Base-by-base conservation (phyloP, 2,888 invertebrate species). In the Chloroclysta siterata region DNA sequence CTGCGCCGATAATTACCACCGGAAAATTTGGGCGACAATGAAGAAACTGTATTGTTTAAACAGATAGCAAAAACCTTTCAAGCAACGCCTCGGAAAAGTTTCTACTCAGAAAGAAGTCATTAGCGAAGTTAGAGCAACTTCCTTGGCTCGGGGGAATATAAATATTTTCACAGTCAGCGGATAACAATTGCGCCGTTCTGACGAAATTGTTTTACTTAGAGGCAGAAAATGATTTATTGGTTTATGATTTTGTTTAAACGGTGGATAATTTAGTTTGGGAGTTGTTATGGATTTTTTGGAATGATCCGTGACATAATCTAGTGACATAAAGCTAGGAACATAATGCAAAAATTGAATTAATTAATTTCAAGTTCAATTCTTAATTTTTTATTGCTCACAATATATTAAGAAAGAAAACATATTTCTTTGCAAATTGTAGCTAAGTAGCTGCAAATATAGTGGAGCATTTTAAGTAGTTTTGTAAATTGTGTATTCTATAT, bases 51-150 rank as follows among this genome's bases (percentile, higher is more conserved):
- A 84, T 88, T 88, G 85, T 88, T 84, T 85, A 82, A 86, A 84
- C 77, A 84, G 84, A 86, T 84, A 87, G 83, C 81, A 81, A 82
- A 80, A 85, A 84, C 83, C 83, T 83, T 83, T 81, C 80, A 78
- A 86, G 83, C 80, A 77, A 80, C 83, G 80, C 74, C 76, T 54
- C 76, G 78, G 78, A 75, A 79, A 89, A 89, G 85, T 90, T 86
- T 76, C 76, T 74, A 81, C 81, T 84, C 83, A 81, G 84, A 90
- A 90, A 90, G 87, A 88, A 89, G 89, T 90, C 89, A 89, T 90
- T 91, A 91, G 85, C 79, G 69, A 86, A 90, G 84, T 89, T 89
- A 77, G 72, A 77, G 76, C 76, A 79, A 89, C 80, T 88, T 85
- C 80, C 77, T 76, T 75, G 78, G 83, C 77, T 76, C 72, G 73